Base-by-base conservation (phyloP, 1,140 invertebrate genomes). In the Drosophila triauraria region DNA sequence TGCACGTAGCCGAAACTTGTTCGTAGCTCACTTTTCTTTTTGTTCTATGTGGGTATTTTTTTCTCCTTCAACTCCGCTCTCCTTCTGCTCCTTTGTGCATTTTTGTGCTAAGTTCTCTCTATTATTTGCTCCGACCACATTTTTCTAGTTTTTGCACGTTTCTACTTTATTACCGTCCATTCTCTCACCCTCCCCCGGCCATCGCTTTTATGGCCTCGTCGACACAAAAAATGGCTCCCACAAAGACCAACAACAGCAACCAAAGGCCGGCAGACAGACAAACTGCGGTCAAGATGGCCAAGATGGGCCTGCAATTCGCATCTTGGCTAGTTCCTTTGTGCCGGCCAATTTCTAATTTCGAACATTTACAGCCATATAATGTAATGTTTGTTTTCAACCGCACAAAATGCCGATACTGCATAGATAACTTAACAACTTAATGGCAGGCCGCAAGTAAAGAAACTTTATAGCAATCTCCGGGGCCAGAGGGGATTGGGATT, bases 131-230 rank as follows among this genome's bases (percentile, higher is more conserved):
- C 79, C 71, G 81, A 74, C 69, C 78, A 85, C 75, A 91, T 90
- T 90, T 90, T 90, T 82, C 85, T 90, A 90, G 85, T 90, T 90
- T 90, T 90, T 85, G 81, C 85, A 90, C 85, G 85, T 90, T 82
- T 85, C 78, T 90, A 90, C 85, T 90, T 90, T 90, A 90, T 90
- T 85, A 90, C 84, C 85, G 78, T 51, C 71, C 78, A 77, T 75
- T 63, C 60, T 63, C 35, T 42, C 43, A 75, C 38, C 51, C 20
- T 25, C 61, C 15, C 20, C 15, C 20, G 62, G 61, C 67, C 78
- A 75, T 78, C 56, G 75, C 51, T 58, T 90, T 84, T 90, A 84
- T 88, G 78, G 75, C 71, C 77, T 83, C 64, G 68, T 58, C 70
- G 64, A 78, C 62, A 59, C 44, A 76, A 71, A 61, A 78, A 81